A percentile compares a stretch with the other conserved stretches of the same genome.
Conservation (phyloP, 1,140 invertebrate genomes). For the Pemphigus obesinymphae region DNA sequence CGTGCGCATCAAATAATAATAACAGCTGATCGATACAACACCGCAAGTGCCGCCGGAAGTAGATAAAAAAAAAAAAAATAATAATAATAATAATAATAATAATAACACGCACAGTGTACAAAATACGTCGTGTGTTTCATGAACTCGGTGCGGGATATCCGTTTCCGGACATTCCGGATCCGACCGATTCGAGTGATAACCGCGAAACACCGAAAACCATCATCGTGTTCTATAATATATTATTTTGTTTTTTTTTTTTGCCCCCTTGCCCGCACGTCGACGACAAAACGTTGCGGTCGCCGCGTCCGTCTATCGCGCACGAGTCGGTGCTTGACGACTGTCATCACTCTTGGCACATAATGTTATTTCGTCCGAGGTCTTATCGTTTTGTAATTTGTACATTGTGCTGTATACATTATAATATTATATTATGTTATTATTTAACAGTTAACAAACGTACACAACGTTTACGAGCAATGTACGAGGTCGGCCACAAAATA, state of each 20-base stretch:
- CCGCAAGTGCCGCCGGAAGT: neutral
- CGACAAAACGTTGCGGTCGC: neutral
- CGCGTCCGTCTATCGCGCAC: too few species aligned
- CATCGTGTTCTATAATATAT: neutral
- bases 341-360: neutral
- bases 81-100: neutral
- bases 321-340: too few species aligned
- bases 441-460: neutral
- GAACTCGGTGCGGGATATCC: neutral
- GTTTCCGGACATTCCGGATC: neutral
- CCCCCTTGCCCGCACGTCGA: neutral
- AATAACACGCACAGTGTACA: neutral
- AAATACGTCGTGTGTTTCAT: neutral
- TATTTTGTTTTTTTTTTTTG: neutral
- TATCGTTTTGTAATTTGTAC: too few species aligned
- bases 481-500: neutral
- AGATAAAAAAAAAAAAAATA: neutral
- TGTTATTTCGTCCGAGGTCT: neutral
- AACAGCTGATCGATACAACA: slow-evolving; percentile 26
- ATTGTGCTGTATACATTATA: too few species aligned
- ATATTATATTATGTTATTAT: neutral
- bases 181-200: neutral
- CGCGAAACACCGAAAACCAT: neutral
- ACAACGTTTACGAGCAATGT: too few species aligned
- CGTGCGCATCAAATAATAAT: neutral